Conservation (phyloP, 2,113 vertebrate species). For the Apus apus region DNA sequence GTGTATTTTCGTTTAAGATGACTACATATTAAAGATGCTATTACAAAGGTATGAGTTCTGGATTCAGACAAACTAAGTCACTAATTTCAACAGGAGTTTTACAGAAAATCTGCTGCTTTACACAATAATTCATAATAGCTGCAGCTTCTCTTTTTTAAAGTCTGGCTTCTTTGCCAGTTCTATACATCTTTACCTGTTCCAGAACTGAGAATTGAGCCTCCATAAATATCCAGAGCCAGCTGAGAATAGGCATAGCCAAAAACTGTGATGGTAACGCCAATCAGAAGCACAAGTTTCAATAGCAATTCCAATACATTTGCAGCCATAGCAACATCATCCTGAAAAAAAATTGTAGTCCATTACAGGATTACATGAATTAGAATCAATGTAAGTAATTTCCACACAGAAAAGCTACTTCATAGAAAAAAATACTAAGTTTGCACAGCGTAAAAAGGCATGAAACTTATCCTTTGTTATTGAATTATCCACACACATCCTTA, state of each 20-base stretch:
- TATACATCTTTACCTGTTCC: conserved; percentile 76
- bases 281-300: conserved; percentile 90
- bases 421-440: not conserved
- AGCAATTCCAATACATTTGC: conserved; percentile 88
- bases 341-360: not conserved
- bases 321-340: conserved; percentile 90
- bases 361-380: not conserved
- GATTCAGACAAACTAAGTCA: not conserved
- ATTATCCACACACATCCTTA: not conserved
- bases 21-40: not conserved
- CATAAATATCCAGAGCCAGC: conserved; percentile 93
- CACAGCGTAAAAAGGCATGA: not conserved
- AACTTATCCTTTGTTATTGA: not conserved
- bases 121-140: not conserved
- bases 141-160: not conserved
- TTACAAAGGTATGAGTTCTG: not conserved
- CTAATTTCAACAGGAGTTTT: not conserved
- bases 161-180: not conserved
- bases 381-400: not conserved
- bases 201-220: conserved; percentile 89
- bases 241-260: conserved; percentile 95
- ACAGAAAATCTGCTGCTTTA: not conserved
- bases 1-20: not conserved
- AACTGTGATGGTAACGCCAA: conserved; percentile 88
- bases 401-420: not conserved